Evolutionary conservation across 2,113 vertebrate species (phyloP), one percentile per base, ranked within the genome.

Genomic region (Dromas ardeola): DNA sequence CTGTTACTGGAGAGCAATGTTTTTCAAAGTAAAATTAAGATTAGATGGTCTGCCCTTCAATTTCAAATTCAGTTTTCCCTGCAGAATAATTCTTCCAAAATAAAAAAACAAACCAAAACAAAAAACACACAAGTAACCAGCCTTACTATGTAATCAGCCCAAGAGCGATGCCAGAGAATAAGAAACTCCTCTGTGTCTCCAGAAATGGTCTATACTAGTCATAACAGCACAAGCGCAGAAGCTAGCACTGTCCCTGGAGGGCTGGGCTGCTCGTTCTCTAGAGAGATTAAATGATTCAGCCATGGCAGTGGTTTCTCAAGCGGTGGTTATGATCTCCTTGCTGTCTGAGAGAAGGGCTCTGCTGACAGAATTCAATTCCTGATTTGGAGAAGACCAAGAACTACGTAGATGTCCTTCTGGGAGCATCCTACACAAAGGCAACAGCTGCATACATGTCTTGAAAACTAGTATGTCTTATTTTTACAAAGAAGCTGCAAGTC

Each of bases 21-120:
- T 92, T 87, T 92, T 77, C 63, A 49, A 90, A 88, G 36, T 25
- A 86, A 90, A 90, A 88, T 61, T 87, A 85, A 87, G 36, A 80
- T 76, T 72, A 81, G 61, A 16, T 49, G 19, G 11, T 82, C 66
- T 71, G 40, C 12, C 42, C 21, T 71, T 93, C n/a, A 61, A 43
- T 69, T 87, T 81, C 58, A 80, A 76, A 92, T 53, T 69, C 77
- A 84, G 34, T 53, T 45, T 94, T 77, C 17, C 49, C 70, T 82
- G 36, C 21, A 91, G 80, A 94, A 62, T 71, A 86, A 88, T 71
- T 88, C 38, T 55, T 63, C n/a, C 38, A 55, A 90, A 88, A 80
- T 21, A 74, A 77, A 78, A 85, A 53, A 4, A 2, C 30, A 62
- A 7, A 56, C 27, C 18, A 66, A 81, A 11, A 49, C 22, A 21